Evolutionary conservation across 2,113 vertebrate genomes (phyloP).

Genomic region (Rhipidura dahli): DNA sequence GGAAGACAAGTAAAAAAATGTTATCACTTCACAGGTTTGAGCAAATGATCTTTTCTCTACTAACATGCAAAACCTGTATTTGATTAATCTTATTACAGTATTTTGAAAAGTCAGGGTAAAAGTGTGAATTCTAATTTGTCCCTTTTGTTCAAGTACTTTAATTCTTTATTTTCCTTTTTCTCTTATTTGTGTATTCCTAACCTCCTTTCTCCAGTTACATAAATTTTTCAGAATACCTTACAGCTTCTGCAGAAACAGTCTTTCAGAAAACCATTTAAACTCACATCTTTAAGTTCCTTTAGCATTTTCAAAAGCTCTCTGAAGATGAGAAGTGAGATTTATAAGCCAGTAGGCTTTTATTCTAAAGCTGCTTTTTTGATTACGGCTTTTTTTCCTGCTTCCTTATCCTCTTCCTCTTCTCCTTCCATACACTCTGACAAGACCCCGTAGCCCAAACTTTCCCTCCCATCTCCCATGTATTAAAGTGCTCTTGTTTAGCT

Average conservation of each 20-base stretch:
- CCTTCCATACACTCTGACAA: not conserved
- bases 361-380: not conserved
- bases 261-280: not conserved
- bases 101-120: not conserved
- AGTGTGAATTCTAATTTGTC: not conserved
- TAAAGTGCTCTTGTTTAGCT: not conserved
- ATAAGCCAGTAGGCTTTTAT: not conserved
- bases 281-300: not conserved
- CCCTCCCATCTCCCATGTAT: not conserved
- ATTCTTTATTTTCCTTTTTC: not conserved
- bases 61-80: not conserved
- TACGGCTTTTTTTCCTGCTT: accelerated
- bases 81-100: not conserved
- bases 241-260: not conserved
- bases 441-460: not conserved
- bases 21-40: not conserved
- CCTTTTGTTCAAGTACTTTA: not conserved
- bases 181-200: not conserved
- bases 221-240: not conserved
- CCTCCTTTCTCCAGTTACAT: not conserved
- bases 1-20: not conserved
- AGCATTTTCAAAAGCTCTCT: not conserved
- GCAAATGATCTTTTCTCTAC: not conserved
- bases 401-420: not conserved
- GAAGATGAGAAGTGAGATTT: not conserved